These are phyloP conservation scores for Gibbula magus DNA, from an alignment of 2,888 invertebrate genomes.

Conservation along the genomic window DNA sequence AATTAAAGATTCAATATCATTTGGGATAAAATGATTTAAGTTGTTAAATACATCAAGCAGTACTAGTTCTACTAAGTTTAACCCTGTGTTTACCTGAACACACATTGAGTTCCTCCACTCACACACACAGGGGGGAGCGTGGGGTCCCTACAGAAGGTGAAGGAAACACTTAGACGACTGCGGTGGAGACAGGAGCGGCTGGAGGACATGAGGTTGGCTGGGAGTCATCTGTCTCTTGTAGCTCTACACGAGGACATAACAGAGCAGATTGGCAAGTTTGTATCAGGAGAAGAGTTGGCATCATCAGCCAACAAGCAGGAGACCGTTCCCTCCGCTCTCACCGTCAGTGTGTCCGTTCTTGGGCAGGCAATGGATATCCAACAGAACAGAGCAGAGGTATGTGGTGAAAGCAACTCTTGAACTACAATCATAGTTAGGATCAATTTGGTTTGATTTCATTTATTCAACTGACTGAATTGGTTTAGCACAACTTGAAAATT, in stretches of 20 bases:
- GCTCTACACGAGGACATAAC: conserved; percentile 36
- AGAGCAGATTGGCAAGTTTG: conserved; percentile 57
- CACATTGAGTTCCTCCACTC: no score
- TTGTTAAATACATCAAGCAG: no score
- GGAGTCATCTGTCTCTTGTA: conserved; percentile 2
- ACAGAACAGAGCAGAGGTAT: conserved; percentile 71
- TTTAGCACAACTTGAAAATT: no score
- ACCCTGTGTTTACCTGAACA: no score
- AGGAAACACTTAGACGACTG: conserved; percentile 66
- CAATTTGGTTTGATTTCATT: no score
- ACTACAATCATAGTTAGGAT: no score
- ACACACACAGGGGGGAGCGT: conserved; percentile 47
- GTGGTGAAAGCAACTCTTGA: neutral
- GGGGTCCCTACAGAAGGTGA: conserved; percentile 67
- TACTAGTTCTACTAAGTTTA: neutral
- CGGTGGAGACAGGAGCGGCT: conserved; percentile 68
- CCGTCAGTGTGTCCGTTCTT: conserved; percentile 40
- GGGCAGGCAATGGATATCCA: conserved; percentile 68
- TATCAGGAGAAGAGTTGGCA: conserved; percentile 56
- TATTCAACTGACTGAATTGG: no score
- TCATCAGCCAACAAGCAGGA: neutral
- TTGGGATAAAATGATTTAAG: no score
- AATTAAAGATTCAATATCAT: no score
- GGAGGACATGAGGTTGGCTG: conserved; percentile 40
- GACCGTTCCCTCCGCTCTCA: neutral